Base-by-base conservation (phyloP, 1,140 invertebrate genomes). In the Nasonia giraulti region DNA sequence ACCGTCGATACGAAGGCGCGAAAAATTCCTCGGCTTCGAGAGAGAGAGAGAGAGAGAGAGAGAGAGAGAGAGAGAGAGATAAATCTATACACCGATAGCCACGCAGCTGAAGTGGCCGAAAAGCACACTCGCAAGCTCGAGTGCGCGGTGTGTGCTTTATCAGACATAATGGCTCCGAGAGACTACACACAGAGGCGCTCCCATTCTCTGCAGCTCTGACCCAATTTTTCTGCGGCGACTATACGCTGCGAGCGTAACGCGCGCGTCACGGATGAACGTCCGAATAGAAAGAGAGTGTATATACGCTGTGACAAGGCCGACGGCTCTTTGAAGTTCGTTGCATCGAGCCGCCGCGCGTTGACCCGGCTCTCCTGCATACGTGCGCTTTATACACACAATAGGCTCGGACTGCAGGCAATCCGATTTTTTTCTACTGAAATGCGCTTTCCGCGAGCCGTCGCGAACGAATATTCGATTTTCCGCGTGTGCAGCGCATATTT, bases 261-360 rank as follows among this genome's bases (percentile, higher is more conserved):
- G 27, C 75, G 8, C 20, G 75, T 50, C 40, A 23, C 20, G 75
- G 75, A 77, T 77, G 75, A 77, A 27, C 40, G 44, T 50, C 14
- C 8, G 10, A 27, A 77, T 4, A 23, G 44, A 23, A 44, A 77
- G 40, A 47, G 44, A 71, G 33, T 6, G 33, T 37, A 37, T 27
- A 27, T 27, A 20, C 69, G 8, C 11, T n/a, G 44, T 12, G 44
- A 77, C 40, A 77, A 50, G 44, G 75, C 75, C 75, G 75, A 50
- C 44, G 44, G 44, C 40, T 37, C 75, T 77, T 77, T 77, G 75
- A 77, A 50, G 75, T 77, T 75, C 37, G 73, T 40, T 75, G 73
- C 73, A 75, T 40, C 37, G 73, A 12, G 17, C 23, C 1, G 44
- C n/a, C 50, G 27, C 68, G 33, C 31, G 68, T 62, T 62, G 55